These are phyloP conservation scores for Misgurnus anguillicaudatus DNA, from an alignment of 2,113 vertebrate species.

Conservation along the genomic window DNA sequence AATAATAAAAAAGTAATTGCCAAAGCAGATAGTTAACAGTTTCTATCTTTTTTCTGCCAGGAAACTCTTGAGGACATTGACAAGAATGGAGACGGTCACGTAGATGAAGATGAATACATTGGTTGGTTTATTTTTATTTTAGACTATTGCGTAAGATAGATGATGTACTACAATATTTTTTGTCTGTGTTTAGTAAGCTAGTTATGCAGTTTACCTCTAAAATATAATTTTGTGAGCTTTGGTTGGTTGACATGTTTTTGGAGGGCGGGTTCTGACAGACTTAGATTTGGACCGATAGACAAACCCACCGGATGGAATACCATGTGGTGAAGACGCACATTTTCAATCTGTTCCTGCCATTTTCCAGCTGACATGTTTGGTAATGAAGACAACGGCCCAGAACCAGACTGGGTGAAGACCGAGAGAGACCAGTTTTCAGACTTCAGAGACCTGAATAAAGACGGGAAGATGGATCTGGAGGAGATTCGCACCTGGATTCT, in stretches of 20 bases:
- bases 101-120: constrained; percentile 96
- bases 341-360: not conserved
- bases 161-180: no score
- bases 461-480: constrained; percentile 92
- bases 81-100: constrained; percentile 90
- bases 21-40: not conserved
- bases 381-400: constrained; percentile 88
- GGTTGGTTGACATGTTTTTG: no score
- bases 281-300: no score
- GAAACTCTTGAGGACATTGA: constrained; percentile 98
- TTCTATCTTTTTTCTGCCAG: constrained; percentile 64
- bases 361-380: constrained; percentile 93
- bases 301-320: no score
- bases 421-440: constrained; percentile 95
- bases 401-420: constrained; percentile 93
- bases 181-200: no score
- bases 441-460: constrained; percentile 95
- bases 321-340: not conserved
- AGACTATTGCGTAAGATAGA: not conserved
- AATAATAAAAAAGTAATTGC: not conserved
- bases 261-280: no score
- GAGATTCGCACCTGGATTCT: constrained; percentile 98
- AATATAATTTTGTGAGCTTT: no score
- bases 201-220: no score
- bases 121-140: constrained; percentile 72